Base-by-base conservation (phyloP, 2,797 vertebrate genomes). In the Danio aesculapii region DNA sequence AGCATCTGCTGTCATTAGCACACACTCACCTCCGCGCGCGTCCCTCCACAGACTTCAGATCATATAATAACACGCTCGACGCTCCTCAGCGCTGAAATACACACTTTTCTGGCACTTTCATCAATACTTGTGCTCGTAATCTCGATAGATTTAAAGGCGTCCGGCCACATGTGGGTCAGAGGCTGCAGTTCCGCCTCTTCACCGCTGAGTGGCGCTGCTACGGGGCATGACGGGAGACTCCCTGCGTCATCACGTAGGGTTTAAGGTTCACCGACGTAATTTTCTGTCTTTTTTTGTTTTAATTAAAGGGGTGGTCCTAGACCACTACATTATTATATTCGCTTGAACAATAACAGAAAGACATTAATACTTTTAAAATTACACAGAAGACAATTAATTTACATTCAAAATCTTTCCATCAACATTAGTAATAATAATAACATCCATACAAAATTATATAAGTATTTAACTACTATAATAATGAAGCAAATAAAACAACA, bases 101-200 rank as follows among this genome's bases (percentile, higher is more conserved):
- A 50, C 59, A 80, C 77, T 80, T 80, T 72, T 57, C 10, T 19
- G 5, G 41, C 14, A 80, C 77, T 80, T 80, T 80, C 61, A 82
- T 64, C 64, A 76, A 53, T 47, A 55, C 63, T 55, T 49, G 16
- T 1, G 67, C 77, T 59, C 77, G 53, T 41, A 55, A 39, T 53
- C 49, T 46, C 69, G 69, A 62, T 75, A 73, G 57, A 59, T 84
- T 82, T 87, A 79, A 85, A 79, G 80, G 52, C 74, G 75, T 68
- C 79, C 74, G 58, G 86, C 80, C 85, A 87, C 87, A 87, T 87
- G 87, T 75, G 80, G 86, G 58, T 83, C 81, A 69, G 76, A 49
- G 61, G 75, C 55, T 84, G 80, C 70, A 68, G 53, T 62, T 66
- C 39, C 72, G 14, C 61, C 62, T 67, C 55, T 68, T 75, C 39